Conservation (phyloP, 2,888 invertebrate species). For the Thyatira batis region DNA sequence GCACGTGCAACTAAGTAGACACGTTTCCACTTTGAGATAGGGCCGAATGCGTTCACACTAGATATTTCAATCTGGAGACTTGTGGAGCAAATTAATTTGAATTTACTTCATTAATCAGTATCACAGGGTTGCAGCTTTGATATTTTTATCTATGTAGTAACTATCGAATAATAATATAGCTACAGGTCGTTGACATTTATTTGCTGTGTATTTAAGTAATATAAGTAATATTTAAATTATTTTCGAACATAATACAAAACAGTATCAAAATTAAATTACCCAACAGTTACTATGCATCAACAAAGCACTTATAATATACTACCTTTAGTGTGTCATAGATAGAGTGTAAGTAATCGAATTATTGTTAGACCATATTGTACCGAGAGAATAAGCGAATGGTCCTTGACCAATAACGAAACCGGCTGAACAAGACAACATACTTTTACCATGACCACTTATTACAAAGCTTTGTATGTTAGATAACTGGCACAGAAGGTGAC, state of each 20-base stretch:
- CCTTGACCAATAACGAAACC: conserved; percentile 64
- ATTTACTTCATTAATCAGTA: not conserved
- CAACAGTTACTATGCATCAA: not conserved
- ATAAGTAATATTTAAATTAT: too few relatives aligned
- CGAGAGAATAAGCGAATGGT: conserved; percentile 57
- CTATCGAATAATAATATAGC: too few relatives aligned
- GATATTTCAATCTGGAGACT: conserved; percentile 20
- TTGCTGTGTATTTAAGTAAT: too few relatives aligned
- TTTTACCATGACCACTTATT: conserved; percentile 57
- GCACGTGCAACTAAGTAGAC: conserved; percentile 37
- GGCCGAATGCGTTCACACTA: conserved; percentile 22
- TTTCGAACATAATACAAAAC: not conserved
- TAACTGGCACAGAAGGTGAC: not conserved
- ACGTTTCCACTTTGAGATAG: conserved; percentile 20
- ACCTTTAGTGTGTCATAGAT: conserved; percentile 15
- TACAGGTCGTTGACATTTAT: too few relatives aligned
- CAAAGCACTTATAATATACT: not conserved
- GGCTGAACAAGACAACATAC: conserved; percentile 48
- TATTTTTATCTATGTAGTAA: too few relatives aligned
- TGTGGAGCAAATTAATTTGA: not conserved
- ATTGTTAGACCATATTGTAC: conserved; percentile 35
- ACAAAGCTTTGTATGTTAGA: not conserved
- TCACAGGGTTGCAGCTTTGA: too few relatives aligned
- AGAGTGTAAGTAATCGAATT: conserved; percentile 22
- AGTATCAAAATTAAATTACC: not conserved